A percentile compares a stretch with the other conserved stretches of the same genome.
Evolutionary conservation across 2,797 vertebrate species (phyloP).

Genomic region (Lacerta viridis): DNA sequence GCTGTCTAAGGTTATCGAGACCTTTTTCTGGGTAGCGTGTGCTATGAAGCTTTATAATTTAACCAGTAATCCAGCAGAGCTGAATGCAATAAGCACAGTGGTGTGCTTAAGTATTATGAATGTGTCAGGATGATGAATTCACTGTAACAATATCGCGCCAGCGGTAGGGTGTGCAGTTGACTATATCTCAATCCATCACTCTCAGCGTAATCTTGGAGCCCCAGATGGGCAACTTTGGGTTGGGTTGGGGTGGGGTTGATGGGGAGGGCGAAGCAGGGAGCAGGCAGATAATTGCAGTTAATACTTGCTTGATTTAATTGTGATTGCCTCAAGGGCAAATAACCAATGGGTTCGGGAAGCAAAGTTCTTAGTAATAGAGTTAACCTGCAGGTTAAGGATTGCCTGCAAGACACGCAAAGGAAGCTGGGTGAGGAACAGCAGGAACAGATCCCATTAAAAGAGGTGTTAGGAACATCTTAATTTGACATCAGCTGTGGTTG

Average conservation of each 20-base stretch:
- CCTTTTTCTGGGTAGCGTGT: not conserved
- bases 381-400: slow-evolving; percentile 34
- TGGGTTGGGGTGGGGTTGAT: not conserved
- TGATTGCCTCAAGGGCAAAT: slow-evolving; percentile 21
- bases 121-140: slow-evolving; percentile 46
- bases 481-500: too few species aligned
- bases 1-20: not conserved
- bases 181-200: slow-evolving; percentile 37
- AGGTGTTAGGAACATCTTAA: not conserved
- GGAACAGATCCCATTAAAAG: not conserved
- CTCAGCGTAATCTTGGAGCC: not conserved
- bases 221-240: slow-evolving; percentile 25
- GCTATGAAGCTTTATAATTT: slow-evolving; percentile 20
- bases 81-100: slow-evolving; percentile 29
- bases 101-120: slow-evolving; percentile 38
- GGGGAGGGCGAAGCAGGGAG: not conserved
- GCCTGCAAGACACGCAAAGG: not conserved
- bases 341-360: not conserved
- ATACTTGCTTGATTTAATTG: slow-evolving; percentile 14
- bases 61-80: slow-evolving; percentile 16
- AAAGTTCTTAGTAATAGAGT: slow-evolving; percentile 30
- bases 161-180: slow-evolving; percentile 15
- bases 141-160: slow-evolving; percentile 22
- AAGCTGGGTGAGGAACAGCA: not conserved
- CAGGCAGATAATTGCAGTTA: slow-evolving; percentile 23